Evolutionary conservation across 2,113 vertebrate species (phyloP).

Genomic region (Brienomyrus brachyistius): DNA sequence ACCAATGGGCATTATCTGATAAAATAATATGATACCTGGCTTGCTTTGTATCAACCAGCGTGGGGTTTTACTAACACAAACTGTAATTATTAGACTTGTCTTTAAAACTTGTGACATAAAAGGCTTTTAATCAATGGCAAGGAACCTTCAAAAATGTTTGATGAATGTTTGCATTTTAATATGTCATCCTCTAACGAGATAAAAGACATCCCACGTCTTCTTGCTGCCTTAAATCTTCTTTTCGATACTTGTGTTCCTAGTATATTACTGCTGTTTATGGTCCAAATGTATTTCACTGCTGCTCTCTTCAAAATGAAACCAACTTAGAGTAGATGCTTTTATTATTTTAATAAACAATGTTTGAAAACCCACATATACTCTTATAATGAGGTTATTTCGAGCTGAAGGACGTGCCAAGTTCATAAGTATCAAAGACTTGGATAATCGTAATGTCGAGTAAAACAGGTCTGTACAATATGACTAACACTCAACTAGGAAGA

Average conservation of each 20-base stretch:
- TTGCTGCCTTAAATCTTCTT: not conserved
- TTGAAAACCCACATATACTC: not conserved
- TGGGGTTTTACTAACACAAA: not conserved
- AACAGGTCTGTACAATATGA: not conserved
- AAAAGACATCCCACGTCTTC: not conserved
- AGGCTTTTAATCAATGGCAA: not conserved
- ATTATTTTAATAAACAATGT: not conserved
- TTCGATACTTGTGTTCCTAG: not conserved
- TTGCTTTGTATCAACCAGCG: not conserved
- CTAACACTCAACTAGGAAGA: not conserved
- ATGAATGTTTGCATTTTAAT: not conserved
- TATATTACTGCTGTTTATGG: not conserved
- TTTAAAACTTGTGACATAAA: not conserved
- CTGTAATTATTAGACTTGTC: not conserved
- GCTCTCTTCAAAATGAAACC: not conserved
- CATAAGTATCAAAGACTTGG: not conserved
- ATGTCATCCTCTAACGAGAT: not conserved
- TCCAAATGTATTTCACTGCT: not conserved
- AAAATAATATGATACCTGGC: not conserved
- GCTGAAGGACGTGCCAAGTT: not conserved
- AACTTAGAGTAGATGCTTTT: not conserved
- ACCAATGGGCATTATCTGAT: not conserved
- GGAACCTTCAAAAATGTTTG: not conserved
- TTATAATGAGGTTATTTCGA: not conserved
- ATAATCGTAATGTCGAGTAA: not conserved